Percentiles rank a stretch among this genome's conserved stretches.
phyloP scores from a whole-genome alignment of 2,113 vertebrate genomes.

The Cariama cristata region DNA sequence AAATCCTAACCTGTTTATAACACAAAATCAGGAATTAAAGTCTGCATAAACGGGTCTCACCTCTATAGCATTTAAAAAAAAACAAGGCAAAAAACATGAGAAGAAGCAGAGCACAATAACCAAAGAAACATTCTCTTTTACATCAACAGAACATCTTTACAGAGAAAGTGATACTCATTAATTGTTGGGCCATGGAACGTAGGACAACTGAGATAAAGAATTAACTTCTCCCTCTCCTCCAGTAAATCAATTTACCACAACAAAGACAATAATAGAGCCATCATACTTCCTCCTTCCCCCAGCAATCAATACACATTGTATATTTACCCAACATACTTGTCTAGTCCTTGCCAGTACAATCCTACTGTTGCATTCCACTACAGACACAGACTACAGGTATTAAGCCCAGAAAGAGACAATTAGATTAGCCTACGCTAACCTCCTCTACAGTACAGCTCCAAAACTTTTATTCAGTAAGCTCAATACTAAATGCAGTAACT shows the following conservation, averaged over 20 bases:
- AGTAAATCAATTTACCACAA: not conserved
- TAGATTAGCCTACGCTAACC: not conserved
- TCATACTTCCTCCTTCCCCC: not conserved
- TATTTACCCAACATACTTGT: not conserved
- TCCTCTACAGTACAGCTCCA: not conserved
- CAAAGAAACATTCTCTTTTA: not conserved
- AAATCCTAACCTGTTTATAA: slow-evolving; percentile 28
- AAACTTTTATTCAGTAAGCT: not conserved
- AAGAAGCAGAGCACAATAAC: not conserved
- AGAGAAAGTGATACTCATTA: not conserved
- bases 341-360: not conserved
- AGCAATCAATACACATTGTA: not conserved
- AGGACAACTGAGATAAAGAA: not conserved
- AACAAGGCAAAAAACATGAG: not conserved
- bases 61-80: not conserved
- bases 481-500: not conserved
- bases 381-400: not conserved
- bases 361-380: not conserved
- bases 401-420: not conserved
- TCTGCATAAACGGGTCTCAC: not conserved
- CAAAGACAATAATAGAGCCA: not conserved
- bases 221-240: not conserved
- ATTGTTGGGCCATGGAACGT: not conserved
- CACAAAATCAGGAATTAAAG: slow-evolving; percentile 58
- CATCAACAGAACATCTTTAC: not conserved